These are phyloP conservation scores for Bubo scandiacus DNA, from an alignment of 2,113 vertebrate species.

Conservation along the genomic window DNA sequence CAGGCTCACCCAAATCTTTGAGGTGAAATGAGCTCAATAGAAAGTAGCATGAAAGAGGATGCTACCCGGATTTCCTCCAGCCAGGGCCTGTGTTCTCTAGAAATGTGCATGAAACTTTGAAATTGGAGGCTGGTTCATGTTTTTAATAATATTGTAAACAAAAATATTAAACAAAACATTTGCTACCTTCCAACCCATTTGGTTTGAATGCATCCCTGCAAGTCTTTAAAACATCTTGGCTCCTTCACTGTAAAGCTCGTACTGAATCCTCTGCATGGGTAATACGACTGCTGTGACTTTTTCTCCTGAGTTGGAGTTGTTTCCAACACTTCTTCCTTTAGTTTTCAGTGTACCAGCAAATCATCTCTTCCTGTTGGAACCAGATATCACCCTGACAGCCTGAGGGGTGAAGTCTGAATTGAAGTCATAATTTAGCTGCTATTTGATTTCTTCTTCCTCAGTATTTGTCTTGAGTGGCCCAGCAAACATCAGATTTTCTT, in stretches of 20 bases:
- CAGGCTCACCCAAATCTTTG: conserved; percentile 10
- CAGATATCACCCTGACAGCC: background rate
- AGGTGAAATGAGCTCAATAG: conserved; percentile 50
- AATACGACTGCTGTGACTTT: background rate
- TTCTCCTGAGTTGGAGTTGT: background rate
- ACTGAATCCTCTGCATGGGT: background rate
- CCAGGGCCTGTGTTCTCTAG: background rate
- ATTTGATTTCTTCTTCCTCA: background rate
- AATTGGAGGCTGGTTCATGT: background rate
- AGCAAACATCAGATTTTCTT: background rate
- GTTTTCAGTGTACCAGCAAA: background rate
- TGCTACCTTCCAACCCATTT: background rate
- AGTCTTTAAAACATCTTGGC: background rate
- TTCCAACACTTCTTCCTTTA: background rate
- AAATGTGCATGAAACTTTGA: conserved; percentile 4
- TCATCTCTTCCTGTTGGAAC: background rate
- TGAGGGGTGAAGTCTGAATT: background rate
- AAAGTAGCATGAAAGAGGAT: conserved; percentile 51
- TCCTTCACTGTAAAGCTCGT: background rate
- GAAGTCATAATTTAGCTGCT: background rate
- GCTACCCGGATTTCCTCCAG: conserved; percentile 40
- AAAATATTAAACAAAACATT: background rate
- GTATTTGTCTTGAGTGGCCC: background rate
- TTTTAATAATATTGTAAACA: conserved; percentile 23
- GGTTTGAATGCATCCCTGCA: background rate